Evolutionary conservation across 2,888 invertebrate species (phyloP), one percentile per base, ranked within the genome.

Genomic region (Abscondita cerata): DNA sequence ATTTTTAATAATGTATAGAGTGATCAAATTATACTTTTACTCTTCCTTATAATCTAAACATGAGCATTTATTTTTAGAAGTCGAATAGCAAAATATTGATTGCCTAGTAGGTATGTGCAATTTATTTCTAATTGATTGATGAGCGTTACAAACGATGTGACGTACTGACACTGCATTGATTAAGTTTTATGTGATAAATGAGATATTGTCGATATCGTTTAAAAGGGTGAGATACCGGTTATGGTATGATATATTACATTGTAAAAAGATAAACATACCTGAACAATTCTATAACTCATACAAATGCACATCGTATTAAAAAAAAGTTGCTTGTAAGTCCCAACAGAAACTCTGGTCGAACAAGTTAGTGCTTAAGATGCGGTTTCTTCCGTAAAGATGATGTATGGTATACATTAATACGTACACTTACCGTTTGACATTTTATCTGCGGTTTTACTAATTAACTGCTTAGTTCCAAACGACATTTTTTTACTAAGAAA

Each of bases 121-220:
- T 54, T 59, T 54, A 59, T 59, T 40, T 47, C 18, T 41, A 54
- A 48, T 46, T 61, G 61, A 61, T 61, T 61, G 61, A 61, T 61
- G 61, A 61, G 40, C 31, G 38, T 34, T 52, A 52, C 55, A 57
- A 31, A 19, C 52, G 46, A 60, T 38, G 47, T 57, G 56, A 61
- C 52, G 56, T 51, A 50, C 52, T 61, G 61, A 61, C 56, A 52
- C 56, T 56, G 44, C 31, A 38, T 46, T 61, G 61, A 61, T 61
- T 61, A 53, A 52, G 33, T 61, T 61, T 57, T 52, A 56, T 52
- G 61, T 61, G 55, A 61, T 61, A 61, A 61, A 61, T 61, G 61
- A 61, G 61, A 61, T 61, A 61, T 56, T 52, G 61, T 57, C 52
- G 56, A 56, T 61, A 61, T 56, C 56, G 61, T 57, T 61, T 57